These are phyloP conservation scores for Patiria pectinifera DNA, from an alignment of 53 echinoderm and acorn worm genomes.

Conservation along the genomic window DNA sequence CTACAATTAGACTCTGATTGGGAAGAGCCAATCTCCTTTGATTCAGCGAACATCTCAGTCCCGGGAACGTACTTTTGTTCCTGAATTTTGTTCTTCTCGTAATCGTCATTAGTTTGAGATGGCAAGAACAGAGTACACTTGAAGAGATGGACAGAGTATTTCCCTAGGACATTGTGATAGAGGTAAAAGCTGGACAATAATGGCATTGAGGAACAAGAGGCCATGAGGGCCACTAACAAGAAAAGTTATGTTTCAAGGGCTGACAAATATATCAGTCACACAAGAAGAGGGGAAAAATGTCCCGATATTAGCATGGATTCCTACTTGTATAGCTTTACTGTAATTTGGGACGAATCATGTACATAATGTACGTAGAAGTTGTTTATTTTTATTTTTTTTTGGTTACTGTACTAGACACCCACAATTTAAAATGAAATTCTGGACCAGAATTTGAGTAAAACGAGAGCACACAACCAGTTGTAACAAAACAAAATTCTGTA, in stretches of 20 bases:
- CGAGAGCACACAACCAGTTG: too few species aligned
- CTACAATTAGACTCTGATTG: not conserved
- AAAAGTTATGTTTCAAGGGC: not conserved
- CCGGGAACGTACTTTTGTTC: not conserved
- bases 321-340: too few species aligned
- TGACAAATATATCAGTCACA: not conserved
- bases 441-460: too few species aligned
- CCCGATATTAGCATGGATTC: too few species aligned
- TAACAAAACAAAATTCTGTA: too few species aligned
- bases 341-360: too few species aligned
- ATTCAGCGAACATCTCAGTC: not conserved
- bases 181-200: not conserved
- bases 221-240: not conserved
- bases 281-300: not conserved
- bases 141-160: not conserved
- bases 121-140: not conserved
- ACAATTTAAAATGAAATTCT: too few species aligned
- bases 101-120: not conserved
- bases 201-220: not conserved
- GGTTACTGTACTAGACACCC: too few species aligned
- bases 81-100: not conserved
- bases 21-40: not conserved
- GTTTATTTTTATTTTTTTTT: too few species aligned
- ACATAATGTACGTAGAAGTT: too few species aligned
- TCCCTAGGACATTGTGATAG: not conserved